Percentiles rank a stretch among this genome's conserved stretches.
Conservation (phyloP, 30 jellyfish, hydroid and myxozoan species). For the Hydra vulgaris region DNA sequence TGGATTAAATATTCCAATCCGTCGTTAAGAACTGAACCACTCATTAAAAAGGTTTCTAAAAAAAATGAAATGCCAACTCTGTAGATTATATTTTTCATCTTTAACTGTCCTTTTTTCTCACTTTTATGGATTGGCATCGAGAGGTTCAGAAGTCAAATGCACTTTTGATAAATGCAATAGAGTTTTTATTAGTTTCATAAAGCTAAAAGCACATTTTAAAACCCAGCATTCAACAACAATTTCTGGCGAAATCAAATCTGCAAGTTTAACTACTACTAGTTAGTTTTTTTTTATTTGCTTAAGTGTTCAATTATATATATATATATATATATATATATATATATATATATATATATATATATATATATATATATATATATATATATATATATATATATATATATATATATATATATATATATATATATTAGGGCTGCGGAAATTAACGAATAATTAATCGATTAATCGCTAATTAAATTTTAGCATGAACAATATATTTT, state of each 20-base stretch:
- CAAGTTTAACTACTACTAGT: not conserved
- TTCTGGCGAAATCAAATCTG: not conserved
- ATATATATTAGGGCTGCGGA: no score
- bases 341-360: no score
- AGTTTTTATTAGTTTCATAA: not conserved
- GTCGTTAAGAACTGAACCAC: not conserved
- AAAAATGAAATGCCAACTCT: not conserved
- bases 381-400: no score
- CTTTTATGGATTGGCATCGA: not conserved
- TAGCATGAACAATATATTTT: no score
- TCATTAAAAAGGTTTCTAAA: not conserved
- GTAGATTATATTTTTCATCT: not conserved
- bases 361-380: no score
- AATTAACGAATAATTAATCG: no score
- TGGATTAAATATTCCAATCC: not conserved
- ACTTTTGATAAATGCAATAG: not conserved
- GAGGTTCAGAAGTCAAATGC: not conserved
- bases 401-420: no score
- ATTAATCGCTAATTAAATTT: no score
- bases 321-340: no score
- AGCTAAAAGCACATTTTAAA: not conserved
- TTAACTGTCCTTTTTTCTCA: no score
- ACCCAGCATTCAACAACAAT: no score
- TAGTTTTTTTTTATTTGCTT: not conserved
- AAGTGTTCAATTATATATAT: no score